Conservation (phyloP, 2,888 invertebrate species). For the Venusia cambrica region DNA sequence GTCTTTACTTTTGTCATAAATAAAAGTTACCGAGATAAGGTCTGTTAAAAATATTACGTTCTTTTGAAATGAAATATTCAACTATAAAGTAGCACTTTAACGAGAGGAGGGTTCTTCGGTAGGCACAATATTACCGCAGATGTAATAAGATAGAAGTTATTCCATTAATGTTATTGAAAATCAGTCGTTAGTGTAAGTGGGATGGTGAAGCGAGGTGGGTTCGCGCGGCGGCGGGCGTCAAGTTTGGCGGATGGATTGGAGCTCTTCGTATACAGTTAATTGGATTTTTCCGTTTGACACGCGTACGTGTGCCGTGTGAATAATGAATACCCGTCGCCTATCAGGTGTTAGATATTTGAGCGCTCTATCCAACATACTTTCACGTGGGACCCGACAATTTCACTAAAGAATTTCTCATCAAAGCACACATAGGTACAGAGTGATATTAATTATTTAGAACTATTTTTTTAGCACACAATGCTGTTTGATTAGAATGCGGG, state of each 20-base stretch:
- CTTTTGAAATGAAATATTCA: conserved; percentile 35
- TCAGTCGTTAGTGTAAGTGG: conserved; percentile 62
- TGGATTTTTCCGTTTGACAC: conserved; percentile 76
- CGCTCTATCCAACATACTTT: conserved; percentile 36
- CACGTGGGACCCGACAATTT: conserved; percentile 23
- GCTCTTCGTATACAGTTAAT: conserved; percentile 72
- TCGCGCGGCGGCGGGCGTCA: conserved; percentile 37
- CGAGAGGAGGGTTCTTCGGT: conserved; percentile 31
- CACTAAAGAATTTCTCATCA: conserved; percentile 9
- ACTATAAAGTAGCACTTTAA: conserved; percentile 30
- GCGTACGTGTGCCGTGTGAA: conserved; percentile 65
- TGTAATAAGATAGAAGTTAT: conserved; percentile 48
- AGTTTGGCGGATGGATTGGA: conserved; percentile 54
- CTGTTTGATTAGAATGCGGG: too few species aligned
- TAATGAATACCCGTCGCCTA: conserved; percentile 61
- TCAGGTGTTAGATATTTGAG: conserved; percentile 43
- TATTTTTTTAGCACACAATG: not conserved
- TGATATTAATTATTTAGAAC: conserved; percentile 1
- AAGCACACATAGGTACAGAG: conserved; percentile 3
- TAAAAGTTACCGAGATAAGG: conserved; percentile 28
- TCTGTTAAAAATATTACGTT: conserved; percentile 24
- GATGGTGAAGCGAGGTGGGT: conserved; percentile 33
- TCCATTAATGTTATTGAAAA: conserved; percentile 68
- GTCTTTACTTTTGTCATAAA: conserved; percentile 22
- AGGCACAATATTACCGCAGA: conserved; percentile 34